Conservation (phyloP, 2,797 vertebrate species). For the Zalophus californianus region DNA sequence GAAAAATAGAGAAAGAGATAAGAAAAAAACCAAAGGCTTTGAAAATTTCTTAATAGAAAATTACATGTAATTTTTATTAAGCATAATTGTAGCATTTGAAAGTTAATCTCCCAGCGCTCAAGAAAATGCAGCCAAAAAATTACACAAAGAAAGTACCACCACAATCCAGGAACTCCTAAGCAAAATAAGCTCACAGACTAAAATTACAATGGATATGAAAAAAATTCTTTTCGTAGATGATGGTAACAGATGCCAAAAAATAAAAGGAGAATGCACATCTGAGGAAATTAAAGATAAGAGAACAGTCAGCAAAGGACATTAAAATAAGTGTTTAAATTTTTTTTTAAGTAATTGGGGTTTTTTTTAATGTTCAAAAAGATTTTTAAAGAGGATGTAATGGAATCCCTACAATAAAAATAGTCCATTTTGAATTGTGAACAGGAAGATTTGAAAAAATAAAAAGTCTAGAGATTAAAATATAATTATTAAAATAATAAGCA, state of each 20-base stretch:
- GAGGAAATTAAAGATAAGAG: neutral
- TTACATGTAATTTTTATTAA: neutral
- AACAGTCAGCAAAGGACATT: neutral
- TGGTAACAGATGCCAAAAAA: neutral
- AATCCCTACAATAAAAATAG: neutral
- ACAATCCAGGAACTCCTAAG: neutral
- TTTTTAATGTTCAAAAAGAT: constrained; percentile 7
- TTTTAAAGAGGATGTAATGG: neutral
- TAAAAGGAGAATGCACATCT: neutral
- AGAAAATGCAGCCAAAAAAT: neutral
- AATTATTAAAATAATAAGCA: constrained; percentile 4
- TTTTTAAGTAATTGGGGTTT: neutral
- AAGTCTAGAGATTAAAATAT: neutral
- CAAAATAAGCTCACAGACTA: neutral
- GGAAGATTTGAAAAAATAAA: neutral
- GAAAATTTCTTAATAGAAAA: neutral
- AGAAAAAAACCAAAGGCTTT: neutral
- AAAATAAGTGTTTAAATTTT: neutral
- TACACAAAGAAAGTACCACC: neutral
- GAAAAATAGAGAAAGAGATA: neutral
- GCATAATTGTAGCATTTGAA: neutral
- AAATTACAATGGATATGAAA: neutral
- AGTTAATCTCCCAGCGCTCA: neutral
- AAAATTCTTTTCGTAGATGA: neutral
- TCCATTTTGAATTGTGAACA: neutral